Base-by-base conservation (phyloP, 2,888 invertebrate genomes). In the Chloroclysta siterata region DNA sequence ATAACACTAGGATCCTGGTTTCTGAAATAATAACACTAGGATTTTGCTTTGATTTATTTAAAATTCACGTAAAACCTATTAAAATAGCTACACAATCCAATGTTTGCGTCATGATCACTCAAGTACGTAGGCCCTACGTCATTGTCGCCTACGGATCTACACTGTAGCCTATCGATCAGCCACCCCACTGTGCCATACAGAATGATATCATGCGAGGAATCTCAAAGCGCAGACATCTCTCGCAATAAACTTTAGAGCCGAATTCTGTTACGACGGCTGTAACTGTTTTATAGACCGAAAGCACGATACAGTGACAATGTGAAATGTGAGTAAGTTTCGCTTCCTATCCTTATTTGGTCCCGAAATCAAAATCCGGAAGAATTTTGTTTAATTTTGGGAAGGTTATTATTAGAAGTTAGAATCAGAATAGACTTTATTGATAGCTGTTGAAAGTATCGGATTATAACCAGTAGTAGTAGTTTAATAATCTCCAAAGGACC, bases 161-260 rank as follows among this genome's bases (percentile, higher is more conserved):
- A 60, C 11, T 59, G 59, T 53, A 46, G 36, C 22, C 10, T 60
- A 54, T 60, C 50, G 60, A 54, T 60, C 50, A 53, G 47, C 13
- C n/a, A 15, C 44, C 28, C 13, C 36, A 6, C 29, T 5, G 11
- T 42, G 17, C 41, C 53, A 48, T 48, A 53, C 53, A 53, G 47
- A 50, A 50, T 39, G 52, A 54, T 64, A 68, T 59, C 59, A 71
- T 73, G 64, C 59, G 54, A 60, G 62, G 69, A 69, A 72, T 74
- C 71, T 74, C 67, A 69, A 72, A 69, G 29, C 66, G 65, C 67
- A 72, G 69, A 74, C 73, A 63, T 72, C 60, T 72, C 60, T 65
- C 48, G 73, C 72, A 72, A 72, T 80, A 80, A 81, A 81, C 69
- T 75, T 58, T 69, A 71, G 74, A 74, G 72, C 66, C 70, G 70